Evolutionary conservation across 2,797 vertebrate species (phyloP), one percentile per base, ranked within the genome.

Genomic region (Lycodopsis pacificus): DNA sequence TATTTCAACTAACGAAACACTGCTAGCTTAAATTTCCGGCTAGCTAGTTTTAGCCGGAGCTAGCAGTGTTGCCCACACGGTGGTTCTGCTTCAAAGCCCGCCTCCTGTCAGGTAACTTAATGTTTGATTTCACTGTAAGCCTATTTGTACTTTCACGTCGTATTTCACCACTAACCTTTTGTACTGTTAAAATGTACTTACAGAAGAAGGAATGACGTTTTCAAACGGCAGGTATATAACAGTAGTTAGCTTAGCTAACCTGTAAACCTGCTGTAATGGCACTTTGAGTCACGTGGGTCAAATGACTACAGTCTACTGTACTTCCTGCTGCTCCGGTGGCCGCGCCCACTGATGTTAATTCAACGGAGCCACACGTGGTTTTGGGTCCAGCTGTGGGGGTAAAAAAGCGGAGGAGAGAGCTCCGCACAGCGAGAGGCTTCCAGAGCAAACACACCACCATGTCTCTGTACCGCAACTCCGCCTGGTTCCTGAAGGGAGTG

Each of bases 401-500:
- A 86, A 94, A 88, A 94, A 94, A 93, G 82, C 71, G 32, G 76
- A 79, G 86, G 56, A 76, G 63, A 68, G 79, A 80, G 81, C 54
- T 65, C 30, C 62, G 67, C 34, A 53, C 72, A 82, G 70, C 22
- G 79, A 86, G 80, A 91, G 76, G 69, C 80, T 88, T 65, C 86
- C 86, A 54, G 82, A 79, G 76, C 80, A 65, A 14, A 54, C 11
- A 2, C 53, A 49, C 36, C 84, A 89, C 10, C 79, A 96, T 95
- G 95, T 95, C 95, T 93, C 92, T 95, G 87, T 95, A 96, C 87
- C 93, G 95, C 65, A 95, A 95, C 92, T 95, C 93, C 67, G 93
- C 94, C 84, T 95, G 94, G 95, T 96, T 95, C 88, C 82, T 95
- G 74, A 95, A 95, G 90, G 95, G 95, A 73, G 74, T 95, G 77